Percentiles rank a stretch among this genome's conserved stretches.
phyloP scores from a whole-genome alignment of 2,888 invertebrate genomes.

The Orthosia cruda region DNA sequence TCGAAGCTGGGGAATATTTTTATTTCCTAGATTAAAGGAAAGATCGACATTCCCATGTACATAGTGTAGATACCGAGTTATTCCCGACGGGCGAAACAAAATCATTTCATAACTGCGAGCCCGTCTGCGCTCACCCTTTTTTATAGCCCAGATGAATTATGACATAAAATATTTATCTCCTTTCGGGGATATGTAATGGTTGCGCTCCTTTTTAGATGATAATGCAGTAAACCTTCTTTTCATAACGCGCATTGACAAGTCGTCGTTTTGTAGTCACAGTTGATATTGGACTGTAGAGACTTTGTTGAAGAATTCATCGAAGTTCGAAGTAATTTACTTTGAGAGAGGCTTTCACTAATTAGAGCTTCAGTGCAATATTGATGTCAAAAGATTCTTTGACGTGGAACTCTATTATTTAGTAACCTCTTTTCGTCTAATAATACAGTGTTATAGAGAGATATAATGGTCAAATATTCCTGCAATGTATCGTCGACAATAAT shows the following conservation, averaged over 20 bases:
- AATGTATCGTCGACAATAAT: not conserved
- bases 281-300: conserved; percentile 67
- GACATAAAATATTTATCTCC: conserved; percentile 89
- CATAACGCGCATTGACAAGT: conserved; percentile 82
- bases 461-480: too few relatives aligned
- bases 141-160: conserved; percentile 88
- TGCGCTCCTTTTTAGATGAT: conserved; percentile 85
- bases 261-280: conserved; percentile 67
- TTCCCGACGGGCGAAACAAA: conserved; percentile 80
- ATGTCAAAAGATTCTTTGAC: conserved; percentile 12
- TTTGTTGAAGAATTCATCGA: conserved; percentile 30
- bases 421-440: not conserved
- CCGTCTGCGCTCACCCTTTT: conserved; percentile 84
- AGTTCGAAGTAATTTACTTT: conserved; percentile 8
- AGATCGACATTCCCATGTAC: conserved; percentile 76
- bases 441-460: too few relatives aligned
- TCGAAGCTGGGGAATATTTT: conserved; percentile 71
- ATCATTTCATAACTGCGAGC: conserved; percentile 81
- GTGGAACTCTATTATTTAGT: not conserved
- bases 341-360: conserved; percentile 16
- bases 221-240: conserved; percentile 84
- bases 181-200: conserved; percentile 86
- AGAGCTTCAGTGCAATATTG: conserved; percentile 10
- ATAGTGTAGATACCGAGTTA: conserved; percentile 72
- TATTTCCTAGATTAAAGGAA: conserved; percentile 79